phyloP scores from a whole-genome alignment of 1,140 invertebrate genomes.

The Drosophila lowei region DNA sequence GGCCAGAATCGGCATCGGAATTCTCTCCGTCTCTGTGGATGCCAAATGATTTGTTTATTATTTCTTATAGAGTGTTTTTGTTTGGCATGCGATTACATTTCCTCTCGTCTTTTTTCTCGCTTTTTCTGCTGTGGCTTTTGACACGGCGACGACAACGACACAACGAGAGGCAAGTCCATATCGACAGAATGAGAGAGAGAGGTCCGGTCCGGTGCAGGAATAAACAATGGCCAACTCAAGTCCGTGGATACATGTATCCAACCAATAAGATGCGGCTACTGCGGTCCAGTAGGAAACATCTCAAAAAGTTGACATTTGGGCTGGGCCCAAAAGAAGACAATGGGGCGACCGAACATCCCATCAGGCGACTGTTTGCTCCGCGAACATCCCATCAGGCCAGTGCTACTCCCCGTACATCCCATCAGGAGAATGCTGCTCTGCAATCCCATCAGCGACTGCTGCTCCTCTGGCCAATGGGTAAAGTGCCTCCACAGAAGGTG shows the following conservation, averaged over 20 bases:
- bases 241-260: slow-evolving; percentile 22
- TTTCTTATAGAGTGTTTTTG: slow-evolving; percentile 76
- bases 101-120: slow-evolving; percentile 11
- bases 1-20: slow-evolving; percentile 44
- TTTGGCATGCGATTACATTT: slow-evolving; percentile 67
- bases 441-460: slow-evolving; percentile 8
- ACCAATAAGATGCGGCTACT: slow-evolving; percentile 61
- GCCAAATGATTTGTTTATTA: slow-evolving; percentile 74
- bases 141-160: slow-evolving; percentile 41
- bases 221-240: slow-evolving; percentile 57
- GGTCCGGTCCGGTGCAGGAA: background rate
- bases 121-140: slow-evolving; percentile 17
- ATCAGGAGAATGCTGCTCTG: too few species aligned
- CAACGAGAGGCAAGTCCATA: slow-evolving; percentile 58
- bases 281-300: slow-evolving; percentile 28
- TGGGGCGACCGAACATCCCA: slow-evolving; percentile 10
- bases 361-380: too few species aligned
- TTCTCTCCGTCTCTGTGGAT: slow-evolving; percentile 11
- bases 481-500: slow-evolving; percentile 41
- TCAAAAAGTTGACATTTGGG: slow-evolving; percentile 63
- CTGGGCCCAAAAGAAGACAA: slow-evolving; percentile 43
- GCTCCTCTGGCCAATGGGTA: slow-evolving; percentile 59
- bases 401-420: too few species aligned
- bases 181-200: slow-evolving; percentile 26
- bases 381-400: too few species aligned